Evolutionary conservation across 2,113 vertebrate genomes (phyloP).

Genomic region (zebrafish (Danio rerio)): GRCz12tu NC_133178.1:21471501-21472000

Average conservation of each 20-base stretch:
- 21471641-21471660: neutral
- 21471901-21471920: constrained; percentile 76
- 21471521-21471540: too few species aligned
- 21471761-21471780: constrained; percentile 43
- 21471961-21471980: constrained; percentile 84
- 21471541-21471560: too few species aligned
- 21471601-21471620: neutral
- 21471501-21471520: too few species aligned
- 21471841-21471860: neutral
- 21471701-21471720: neutral
- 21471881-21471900: neutral
- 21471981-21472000: constrained; percentile 94
- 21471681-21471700: neutral
- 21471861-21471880: neutral
- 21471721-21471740: constrained; percentile 18
- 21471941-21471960: constrained; percentile 87
- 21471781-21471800: constrained; percentile 20
- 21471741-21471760: constrained; percentile 26
- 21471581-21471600: neutral
- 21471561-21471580: too few species aligned
- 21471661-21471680: neutral
- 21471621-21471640: neutral
- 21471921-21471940: constrained; percentile 87
- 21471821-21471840: neutral
- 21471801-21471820: neutral